phyloP scores from a whole-genome alignment of 2,888 invertebrate genomes.

The Sylvicola fuscatus region DNA sequence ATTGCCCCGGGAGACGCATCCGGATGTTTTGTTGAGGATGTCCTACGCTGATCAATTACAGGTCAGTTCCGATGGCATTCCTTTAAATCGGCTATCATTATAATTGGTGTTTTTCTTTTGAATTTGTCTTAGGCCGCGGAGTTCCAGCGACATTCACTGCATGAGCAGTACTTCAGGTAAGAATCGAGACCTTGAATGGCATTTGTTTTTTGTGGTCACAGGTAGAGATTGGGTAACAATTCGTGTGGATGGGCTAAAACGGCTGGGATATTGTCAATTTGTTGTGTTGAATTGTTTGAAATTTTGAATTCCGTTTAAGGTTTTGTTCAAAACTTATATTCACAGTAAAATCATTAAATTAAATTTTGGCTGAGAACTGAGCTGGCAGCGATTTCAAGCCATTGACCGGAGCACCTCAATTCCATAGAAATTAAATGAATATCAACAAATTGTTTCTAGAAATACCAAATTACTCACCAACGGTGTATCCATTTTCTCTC shows the following conservation, averaged over 20 bases:
- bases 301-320: too few species aligned
- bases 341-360: too few species aligned
- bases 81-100: neutral
- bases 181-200: too few species aligned
- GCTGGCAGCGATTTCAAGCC: neutral
- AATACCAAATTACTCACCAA: constrained; percentile 2
- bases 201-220: too few species aligned
- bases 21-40: constrained; percentile 26
- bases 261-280: too few species aligned
- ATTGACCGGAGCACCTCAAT: neutral
- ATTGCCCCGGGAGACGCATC: constrained; percentile 26
- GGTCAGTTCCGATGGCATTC: constrained; percentile 18
- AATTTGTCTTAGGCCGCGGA: constrained; percentile 25
- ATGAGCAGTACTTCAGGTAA: constrained; percentile 27
- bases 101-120: constrained; percentile 9
- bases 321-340: too few species aligned
- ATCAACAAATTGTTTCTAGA: neutral
- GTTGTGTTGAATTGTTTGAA: too few species aligned
- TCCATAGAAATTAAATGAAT: constrained; percentile 1
- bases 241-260: too few species aligned
- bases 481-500: constrained; percentile 6
- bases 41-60: constrained; percentile 27
- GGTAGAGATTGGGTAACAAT: too few species aligned
- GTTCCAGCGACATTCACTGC: constrained; percentile 26
- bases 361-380: too few species aligned